phyloP scores from a whole-genome alignment of 2,113 vertebrate genomes.

The Fulica atra region DNA sequence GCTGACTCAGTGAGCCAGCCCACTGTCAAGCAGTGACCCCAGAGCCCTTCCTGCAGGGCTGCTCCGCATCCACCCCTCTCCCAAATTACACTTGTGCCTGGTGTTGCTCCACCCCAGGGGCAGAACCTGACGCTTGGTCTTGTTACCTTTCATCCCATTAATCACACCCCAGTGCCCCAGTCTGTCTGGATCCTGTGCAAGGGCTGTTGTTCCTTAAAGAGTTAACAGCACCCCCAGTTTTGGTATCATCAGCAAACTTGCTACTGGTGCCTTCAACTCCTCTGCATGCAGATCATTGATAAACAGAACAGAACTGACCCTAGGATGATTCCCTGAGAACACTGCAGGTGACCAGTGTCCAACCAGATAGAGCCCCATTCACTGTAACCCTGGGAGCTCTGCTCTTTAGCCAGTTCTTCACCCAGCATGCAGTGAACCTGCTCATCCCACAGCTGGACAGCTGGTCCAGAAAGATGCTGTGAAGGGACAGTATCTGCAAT shows the following conservation, averaged over 20 bases:
- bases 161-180: not conserved
- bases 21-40: not conserved
- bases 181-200: not conserved
- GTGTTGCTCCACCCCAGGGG: not conserved
- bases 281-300: not conserved
- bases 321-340: not conserved
- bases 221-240: not conserved
- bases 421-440: accelerated
- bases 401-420: not conserved
- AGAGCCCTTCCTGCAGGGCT: not conserved
- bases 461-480: not conserved
- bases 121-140: not conserved
- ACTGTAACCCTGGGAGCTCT: not conserved
- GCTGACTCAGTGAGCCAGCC: not conserved
- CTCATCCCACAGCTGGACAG: not conserved
- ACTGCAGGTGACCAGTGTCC: accelerated
- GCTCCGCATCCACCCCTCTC: too few relatives aligned
- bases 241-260: not conserved
- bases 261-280: not conserved
- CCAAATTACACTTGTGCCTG: too few relatives aligned
- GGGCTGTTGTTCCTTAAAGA: not conserved
- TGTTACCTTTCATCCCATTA: not conserved
- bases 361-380: not conserved
- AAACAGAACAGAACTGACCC: too few relatives aligned
- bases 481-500: not conserved